Evolutionary conservation across 2,113 vertebrate genomes (phyloP), one percentile per base, ranked within the genome.

Genomic region (Oceanodroma tethys): DNA sequence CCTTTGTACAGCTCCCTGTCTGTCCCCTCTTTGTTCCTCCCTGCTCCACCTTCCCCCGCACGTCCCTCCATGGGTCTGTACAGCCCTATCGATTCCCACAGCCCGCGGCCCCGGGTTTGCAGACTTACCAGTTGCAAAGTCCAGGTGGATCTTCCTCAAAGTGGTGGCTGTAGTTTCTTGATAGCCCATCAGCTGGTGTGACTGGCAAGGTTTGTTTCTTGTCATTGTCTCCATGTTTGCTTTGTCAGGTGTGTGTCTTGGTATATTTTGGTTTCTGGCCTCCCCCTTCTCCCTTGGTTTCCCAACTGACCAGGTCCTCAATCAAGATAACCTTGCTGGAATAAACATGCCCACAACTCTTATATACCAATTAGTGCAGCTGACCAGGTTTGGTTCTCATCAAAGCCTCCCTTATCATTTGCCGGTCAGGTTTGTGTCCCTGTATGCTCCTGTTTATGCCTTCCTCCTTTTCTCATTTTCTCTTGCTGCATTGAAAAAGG

Each of bases 21-120:
- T 59, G 4, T 3, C 3, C 42, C 21, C 13, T 16, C 9, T 59
- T 30, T 66, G 6, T 29, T 72, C 29, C 5, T 71, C 9, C 5
- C 14, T 66, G 25, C 6, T 58, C 21, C 11, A 3, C 11, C 22
- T 85, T 75, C 3, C 21, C 6, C 19, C 62, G 14, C 6, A 7
- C 1, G 2, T 30, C 4, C 4, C 7, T n/a, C 16, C 10, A 14
- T 19, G 53, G 26, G 26, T 43, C 45, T 70, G 17, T 52, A 38
- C 16, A 42, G 16, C 19, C 42, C 21, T 45, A 0, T 19, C 3
- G 6, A 26, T 42, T 78, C 18, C 34, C 1, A 8, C 7, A 7
- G 19, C 21, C 45, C 3, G 8, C 10, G 27, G 11, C 20, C 6
- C 13, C 2, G 10, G 8, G 3, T 71, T 71, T 71, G 40, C 34